phyloP scores from a whole-genome alignment of 35 echinoderm and acorn worm species.

The Patiria miniata region DNA sequence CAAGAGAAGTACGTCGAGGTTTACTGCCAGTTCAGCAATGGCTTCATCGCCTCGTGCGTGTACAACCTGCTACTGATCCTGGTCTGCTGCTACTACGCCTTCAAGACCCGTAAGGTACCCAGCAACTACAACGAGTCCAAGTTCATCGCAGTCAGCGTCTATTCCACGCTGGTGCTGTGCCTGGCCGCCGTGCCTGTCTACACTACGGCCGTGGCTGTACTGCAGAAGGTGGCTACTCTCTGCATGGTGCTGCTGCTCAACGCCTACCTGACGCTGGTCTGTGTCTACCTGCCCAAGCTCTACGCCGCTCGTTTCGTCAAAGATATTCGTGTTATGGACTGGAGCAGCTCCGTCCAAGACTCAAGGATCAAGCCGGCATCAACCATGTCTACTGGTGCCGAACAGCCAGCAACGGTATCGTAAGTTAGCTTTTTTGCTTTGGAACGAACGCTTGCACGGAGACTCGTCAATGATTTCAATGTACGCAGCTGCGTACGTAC shows the following conservation, averaged over 20 bases:
- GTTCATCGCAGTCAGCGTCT: constrained; percentile 43
- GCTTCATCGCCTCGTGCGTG: constrained; percentile 36
- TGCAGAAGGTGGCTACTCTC: constrained; percentile 10
- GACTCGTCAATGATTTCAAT: too few relatives aligned
- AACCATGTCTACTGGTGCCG: neutral
- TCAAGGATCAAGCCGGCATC: neutral
- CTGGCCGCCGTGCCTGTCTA: constrained; percentile 34
- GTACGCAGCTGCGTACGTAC: too few relatives aligned
- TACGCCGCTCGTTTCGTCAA: constrained; percentile 46
- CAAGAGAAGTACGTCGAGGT: neutral
- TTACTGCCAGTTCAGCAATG: neutral
- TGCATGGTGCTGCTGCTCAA: constrained; percentile 32
- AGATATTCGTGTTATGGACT: constrained; percentile 10
- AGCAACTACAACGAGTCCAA: constrained; percentile 47
- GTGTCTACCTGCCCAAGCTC: constrained; percentile 43
- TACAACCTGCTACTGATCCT: constrained; percentile 47
- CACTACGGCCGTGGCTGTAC: neutral
- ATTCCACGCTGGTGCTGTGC: constrained; percentile 33
- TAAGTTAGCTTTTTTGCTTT: too few relatives aligned
- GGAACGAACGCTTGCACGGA: too few relatives aligned
- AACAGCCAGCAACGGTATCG: too few relatives aligned
- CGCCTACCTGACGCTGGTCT: constrained; percentile 38
- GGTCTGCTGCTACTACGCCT: constrained; percentile 41
- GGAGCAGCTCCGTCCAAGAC: neutral
- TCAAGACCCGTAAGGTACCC: constrained; percentile 40